Evolutionary conservation across 2,113 vertebrate genomes (phyloP).

Genomic region (Proteles cristata): DNA sequence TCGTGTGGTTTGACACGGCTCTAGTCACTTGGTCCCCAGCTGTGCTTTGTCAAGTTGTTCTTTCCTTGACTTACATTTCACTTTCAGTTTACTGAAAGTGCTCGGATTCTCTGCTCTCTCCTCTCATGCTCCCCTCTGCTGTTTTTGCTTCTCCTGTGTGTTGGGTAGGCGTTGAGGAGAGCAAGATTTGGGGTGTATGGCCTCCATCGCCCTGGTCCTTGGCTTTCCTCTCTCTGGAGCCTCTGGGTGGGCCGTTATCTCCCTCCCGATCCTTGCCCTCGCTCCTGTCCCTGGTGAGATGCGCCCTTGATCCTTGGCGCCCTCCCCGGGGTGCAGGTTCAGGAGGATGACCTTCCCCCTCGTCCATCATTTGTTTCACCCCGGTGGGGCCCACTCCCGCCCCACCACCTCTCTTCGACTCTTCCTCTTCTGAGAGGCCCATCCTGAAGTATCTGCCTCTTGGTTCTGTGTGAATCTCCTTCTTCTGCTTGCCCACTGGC

Average conservation of each 20-base stretch:
- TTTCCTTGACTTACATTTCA: not conserved
- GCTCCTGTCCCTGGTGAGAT: not conserved
- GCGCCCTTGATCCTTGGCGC: not conserved
- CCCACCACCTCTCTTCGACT: not conserved
- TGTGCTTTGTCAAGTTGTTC: fast-evolving
- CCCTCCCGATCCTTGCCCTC: too few species aligned
- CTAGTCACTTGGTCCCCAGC: not conserved
- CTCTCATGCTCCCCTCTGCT: not conserved
- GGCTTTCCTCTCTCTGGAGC: not conserved
- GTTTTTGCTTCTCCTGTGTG: not conserved
- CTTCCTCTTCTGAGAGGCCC: not conserved
- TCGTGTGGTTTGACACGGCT: not conserved
- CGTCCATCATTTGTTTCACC: not conserved
- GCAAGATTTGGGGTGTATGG: too few species aligned
- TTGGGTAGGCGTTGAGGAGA: not conserved
- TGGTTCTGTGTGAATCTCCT: not conserved
- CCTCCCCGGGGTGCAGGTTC: not conserved
- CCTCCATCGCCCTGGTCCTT: not conserved
- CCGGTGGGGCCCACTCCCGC: not conserved
- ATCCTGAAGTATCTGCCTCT: not conserved
- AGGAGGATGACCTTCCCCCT: not conserved
- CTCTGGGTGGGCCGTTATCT: too few species aligned
- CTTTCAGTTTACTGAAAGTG: not conserved
- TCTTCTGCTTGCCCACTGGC: not conserved
- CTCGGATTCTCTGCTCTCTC: too few species aligned